phyloP scores from a whole-genome alignment of 2,797 vertebrate genomes.

The Antennarius maculatus region DNA sequence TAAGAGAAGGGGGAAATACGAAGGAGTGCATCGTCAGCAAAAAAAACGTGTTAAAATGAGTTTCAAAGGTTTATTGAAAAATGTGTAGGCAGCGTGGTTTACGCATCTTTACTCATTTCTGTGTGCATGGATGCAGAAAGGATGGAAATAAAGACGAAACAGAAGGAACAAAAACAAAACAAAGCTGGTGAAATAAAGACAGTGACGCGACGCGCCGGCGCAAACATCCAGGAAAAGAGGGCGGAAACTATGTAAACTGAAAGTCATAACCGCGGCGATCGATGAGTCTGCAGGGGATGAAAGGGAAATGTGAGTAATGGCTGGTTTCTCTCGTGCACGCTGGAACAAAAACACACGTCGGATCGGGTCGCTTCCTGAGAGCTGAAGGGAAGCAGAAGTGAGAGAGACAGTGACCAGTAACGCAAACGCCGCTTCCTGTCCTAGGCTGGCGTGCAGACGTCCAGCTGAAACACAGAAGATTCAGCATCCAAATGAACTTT shows the following conservation, averaged over 20 bases:
- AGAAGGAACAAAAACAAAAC: neutral
- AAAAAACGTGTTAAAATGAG: too few relatives aligned
- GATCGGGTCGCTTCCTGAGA: constrained; percentile 36
- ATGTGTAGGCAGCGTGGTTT: neutral
- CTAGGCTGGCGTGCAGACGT: constrained; percentile 24
- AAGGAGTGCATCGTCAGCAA: too few relatives aligned
- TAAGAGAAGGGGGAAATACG: too few relatives aligned
- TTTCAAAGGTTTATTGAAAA: too few relatives aligned
- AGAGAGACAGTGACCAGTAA: constrained; percentile 50
- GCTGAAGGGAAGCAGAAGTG: constrained; percentile 65
- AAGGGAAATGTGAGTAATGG: constrained; percentile 31
- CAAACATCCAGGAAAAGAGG: neutral
- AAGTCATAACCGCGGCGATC: neutral
- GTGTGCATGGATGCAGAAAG: neutral
- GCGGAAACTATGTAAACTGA: neutral
- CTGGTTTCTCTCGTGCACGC: constrained; percentile 11
- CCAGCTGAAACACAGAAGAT: too few relatives aligned
- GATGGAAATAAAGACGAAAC: neutral
- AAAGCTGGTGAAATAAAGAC: too few relatives aligned
- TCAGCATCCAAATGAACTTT: too few relatives aligned
- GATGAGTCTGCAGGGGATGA: neutral
- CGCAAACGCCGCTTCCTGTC: constrained; percentile 45
- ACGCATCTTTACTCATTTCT: neutral
- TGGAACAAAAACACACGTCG: constrained; percentile 11
- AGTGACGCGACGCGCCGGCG: too few relatives aligned